Base-by-base conservation (phyloP, 2,113 vertebrate species). In the Prunella himalayana region DNA sequence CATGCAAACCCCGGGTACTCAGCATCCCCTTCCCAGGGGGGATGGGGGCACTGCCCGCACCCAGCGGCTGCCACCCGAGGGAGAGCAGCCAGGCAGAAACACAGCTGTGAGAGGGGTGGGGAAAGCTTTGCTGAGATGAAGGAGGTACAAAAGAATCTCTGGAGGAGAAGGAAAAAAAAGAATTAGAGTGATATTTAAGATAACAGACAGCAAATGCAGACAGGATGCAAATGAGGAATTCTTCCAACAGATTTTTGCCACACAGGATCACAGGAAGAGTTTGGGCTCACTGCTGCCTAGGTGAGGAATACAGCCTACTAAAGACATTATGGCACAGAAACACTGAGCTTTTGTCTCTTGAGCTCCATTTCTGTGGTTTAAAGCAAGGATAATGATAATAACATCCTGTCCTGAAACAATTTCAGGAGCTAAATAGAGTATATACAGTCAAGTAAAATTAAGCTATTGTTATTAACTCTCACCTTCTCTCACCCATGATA, bases 81-180 rank as follows among this genome's bases (percentile, higher is more conserved):
- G 39, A 85, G 50, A 54, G 20, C 73, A 91, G 44, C 11, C 54
- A 57, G 61, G 61, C 77, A 61, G 12, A 51, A 88, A 71, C 4
- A 22, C 69, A 78, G 17, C 21, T 2, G 68, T 7, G 37, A 53
- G 60, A 39, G 79, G 60, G 85, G 72, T 57, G 86, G 79, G 88
- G 85, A 92, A 70, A 68, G 37, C 22, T 68, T 35, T 45, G 6
- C 45, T 14, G 51, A 60, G 82, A 49, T 88, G 82, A 96, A 92
- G 71, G 75, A 96, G 82, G 68, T 70, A 75, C 23, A 33, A 94
- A 96, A 70, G 88, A 95, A 94, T 88, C 93, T 92, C 80, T 61
- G 72, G 51, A 65, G 16, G 15, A 96, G 35, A 65, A 73, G 15
- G 5, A 7, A 63, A 31, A 77, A 84, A 69, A 21, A 33, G 56